These are phyloP conservation scores for Phrynosoma blainvillii DNA, from an alignment of 2,113 vertebrate genomes.

Conservation along the genomic window DNA sequence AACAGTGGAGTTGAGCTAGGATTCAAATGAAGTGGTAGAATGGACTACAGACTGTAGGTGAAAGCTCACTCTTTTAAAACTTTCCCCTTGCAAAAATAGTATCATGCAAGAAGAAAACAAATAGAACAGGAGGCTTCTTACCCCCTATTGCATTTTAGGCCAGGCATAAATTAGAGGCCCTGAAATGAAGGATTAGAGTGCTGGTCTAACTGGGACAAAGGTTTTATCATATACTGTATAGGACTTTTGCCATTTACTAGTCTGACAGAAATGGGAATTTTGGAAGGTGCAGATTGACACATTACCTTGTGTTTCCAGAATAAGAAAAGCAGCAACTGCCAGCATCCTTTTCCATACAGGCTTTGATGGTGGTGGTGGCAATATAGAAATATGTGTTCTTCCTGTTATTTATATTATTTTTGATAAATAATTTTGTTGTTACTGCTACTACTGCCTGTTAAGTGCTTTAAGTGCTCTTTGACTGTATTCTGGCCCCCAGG, in stretches of 20 bases:
- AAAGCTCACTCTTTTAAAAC: no score
- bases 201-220: constrained; percentile 1
- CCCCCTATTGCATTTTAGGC: neutral
- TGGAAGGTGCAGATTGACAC: constrained; percentile 11
- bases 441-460: no score
- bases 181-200: neutral
- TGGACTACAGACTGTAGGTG: no score
- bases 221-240: neutral
- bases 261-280: neutral
- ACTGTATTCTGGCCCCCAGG: constrained; percentile 2
- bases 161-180: neutral
- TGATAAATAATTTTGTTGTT: no score
- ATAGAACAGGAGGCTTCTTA: no score
- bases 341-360: neutral
- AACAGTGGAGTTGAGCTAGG: no score
- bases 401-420: neutral
- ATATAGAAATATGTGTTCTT: neutral
- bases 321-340: neutral
- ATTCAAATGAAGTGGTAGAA: no score
- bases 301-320: neutral
- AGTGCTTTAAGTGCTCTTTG: neutral
- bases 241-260: neutral
- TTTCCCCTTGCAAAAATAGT: neutral
- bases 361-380: neutral
- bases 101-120: neutral